A percentile compares a stretch with the other conserved stretches of the same genome.
phyloP scores from a whole-genome alignment of 1,140 invertebrate species.

The Cydia pomonella region DNA sequence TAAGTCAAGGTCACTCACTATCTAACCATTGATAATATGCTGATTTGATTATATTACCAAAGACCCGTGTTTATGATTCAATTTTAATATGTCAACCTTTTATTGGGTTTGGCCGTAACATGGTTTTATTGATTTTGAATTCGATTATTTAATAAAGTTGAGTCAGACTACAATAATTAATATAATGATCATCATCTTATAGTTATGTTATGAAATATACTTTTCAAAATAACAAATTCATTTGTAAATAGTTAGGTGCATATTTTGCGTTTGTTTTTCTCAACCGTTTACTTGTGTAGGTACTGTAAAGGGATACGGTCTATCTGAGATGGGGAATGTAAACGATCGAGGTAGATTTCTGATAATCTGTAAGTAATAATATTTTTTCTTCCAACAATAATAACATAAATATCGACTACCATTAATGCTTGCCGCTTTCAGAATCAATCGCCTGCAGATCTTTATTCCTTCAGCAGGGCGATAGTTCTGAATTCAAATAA shows the following conservation, averaged over 20 bases:
- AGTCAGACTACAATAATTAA: background rate
- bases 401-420: too few relatives aligned
- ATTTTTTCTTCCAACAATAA: too few relatives aligned
- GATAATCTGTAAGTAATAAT: too few relatives aligned
- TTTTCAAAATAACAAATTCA: background rate
- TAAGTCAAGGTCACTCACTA: conserved; percentile 8
- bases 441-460: too few relatives aligned
- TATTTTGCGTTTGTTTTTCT: background rate
- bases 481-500: too few relatives aligned
- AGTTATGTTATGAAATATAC: background rate
- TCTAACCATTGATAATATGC: conserved; percentile 13
- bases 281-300: background rate
- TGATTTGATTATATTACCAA: conserved; percentile 19
- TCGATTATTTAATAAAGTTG: background rate
- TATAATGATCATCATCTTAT: background rate
- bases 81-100: background rate
- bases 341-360: too few relatives aligned
- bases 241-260: background rate
- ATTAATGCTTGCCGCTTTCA: too few relatives aligned
- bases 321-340: too few relatives aligned
- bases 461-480: too few relatives aligned
- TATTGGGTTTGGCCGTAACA: background rate
- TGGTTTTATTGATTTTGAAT: conserved; percentile 15
- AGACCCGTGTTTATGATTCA: conserved; percentile 3
- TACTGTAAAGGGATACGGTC: too few relatives aligned